Evolutionary conservation across 2,888 invertebrate species (phyloP).

Genomic region (Brachypalpus laphriformis): DNA sequence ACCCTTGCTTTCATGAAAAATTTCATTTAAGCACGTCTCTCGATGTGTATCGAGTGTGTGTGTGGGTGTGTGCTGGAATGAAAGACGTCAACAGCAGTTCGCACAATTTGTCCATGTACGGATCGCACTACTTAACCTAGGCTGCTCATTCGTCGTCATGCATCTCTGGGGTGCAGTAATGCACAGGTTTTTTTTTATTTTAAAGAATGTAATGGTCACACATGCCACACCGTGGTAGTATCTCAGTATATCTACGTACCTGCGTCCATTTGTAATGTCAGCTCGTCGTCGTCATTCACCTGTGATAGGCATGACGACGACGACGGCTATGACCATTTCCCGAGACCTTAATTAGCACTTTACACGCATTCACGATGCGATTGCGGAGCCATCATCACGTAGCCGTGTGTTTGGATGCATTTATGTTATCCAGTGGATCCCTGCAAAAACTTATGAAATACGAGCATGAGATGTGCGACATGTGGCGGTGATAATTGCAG

Average conservation of each 20-base stretch:
- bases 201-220: slow-evolving; percentile 41
- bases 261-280: slow-evolving; percentile 53
- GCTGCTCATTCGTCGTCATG: slow-evolving; percentile 48
- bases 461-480: not conserved
- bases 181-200: slow-evolving; percentile 27
- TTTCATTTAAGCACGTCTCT: slow-evolving; percentile 16
- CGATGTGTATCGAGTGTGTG: not conserved
- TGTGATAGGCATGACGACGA: slow-evolving; percentile 13
- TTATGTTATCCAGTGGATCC: slow-evolving; percentile 28
- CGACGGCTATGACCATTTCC: not conserved
- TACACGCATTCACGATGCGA: slow-evolving; percentile 59
- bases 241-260: not conserved
- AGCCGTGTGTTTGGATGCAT: slow-evolving; percentile 7
- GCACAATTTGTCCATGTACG: slow-evolving; percentile 52
- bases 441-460: not conserved
- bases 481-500: slow-evolving; percentile 35
- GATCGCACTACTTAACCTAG: slow-evolving; percentile 47
- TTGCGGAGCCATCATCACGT: slow-evolving; percentile 30
- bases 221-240: slow-evolving; percentile 20
- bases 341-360: slow-evolving; percentile 60
- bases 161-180: slow-evolving; percentile 46
- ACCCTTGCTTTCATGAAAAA: slow-evolving; percentile 8
- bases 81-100: slow-evolving; percentile 49
- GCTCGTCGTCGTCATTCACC: slow-evolving; percentile 13
- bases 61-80: slow-evolving; percentile 24